Percentiles rank a stretch among this genome's conserved stretches.
phyloP scores from a whole-genome alignment of 2,888 invertebrate species.

The Orgyia antiqua region DNA sequence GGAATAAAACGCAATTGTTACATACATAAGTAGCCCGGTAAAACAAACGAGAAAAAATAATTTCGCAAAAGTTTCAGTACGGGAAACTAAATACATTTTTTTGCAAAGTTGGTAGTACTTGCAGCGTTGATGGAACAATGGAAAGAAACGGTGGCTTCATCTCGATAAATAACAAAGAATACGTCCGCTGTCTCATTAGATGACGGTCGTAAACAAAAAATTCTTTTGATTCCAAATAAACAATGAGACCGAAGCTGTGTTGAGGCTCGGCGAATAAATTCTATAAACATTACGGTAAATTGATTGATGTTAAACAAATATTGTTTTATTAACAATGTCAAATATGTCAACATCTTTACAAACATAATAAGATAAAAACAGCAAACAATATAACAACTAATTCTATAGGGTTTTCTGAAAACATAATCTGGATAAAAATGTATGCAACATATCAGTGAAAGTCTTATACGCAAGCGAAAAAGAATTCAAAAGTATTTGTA shows the following conservation, averaged over 20 bases:
- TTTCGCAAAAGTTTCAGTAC: constrained; percentile 47
- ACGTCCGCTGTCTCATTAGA: constrained; percentile 27
- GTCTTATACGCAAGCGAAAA: no score
- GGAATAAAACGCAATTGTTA: constrained; percentile 48
- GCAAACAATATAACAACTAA: no score
- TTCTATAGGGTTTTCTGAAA: no score
- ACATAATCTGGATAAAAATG: no score
- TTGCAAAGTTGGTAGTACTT: constrained; percentile 16
- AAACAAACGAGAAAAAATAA: constrained; percentile 56
- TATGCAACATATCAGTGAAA: no score
- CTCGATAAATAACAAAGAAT: constrained; percentile 35
- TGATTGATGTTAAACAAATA: constrained; percentile 1
- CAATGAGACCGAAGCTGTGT: constrained; percentile 25
- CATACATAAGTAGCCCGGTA: constrained; percentile 49
- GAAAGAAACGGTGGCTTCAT: constrained; percentile 22
- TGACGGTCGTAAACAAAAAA: constrained; percentile 41
- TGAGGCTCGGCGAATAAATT: constrained; percentile 13
- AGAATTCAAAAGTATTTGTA: constrained; percentile 17
- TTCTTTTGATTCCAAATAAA: constrained; percentile 42
- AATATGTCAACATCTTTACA: no score
- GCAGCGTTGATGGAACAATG: constrained; percentile 28
- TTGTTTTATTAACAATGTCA: neutral
- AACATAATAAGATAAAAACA: no score
- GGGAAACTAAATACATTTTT: constrained; percentile 45
- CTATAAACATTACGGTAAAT: constrained; percentile 13